These are phyloP conservation scores for Thera britannica DNA, from an alignment of 2,888 invertebrate genomes.

Conservation along the genomic window DNA sequence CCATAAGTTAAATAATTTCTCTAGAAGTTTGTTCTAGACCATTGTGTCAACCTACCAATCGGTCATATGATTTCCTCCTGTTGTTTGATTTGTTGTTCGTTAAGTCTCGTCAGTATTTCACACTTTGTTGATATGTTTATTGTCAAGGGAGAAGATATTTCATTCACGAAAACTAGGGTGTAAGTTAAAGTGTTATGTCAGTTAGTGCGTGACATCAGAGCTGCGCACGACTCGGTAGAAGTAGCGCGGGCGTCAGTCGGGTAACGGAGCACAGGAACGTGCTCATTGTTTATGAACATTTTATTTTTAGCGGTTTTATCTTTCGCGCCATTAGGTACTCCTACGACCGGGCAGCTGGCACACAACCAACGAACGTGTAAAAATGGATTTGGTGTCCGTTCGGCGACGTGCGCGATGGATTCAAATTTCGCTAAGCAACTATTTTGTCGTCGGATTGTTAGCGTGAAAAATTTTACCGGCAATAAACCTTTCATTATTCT, in stretches of 20 bases:
- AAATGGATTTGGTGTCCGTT: conserved; percentile 69
- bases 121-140: not conserved
- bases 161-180: conserved; percentile 12
- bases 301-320: conserved; percentile 81
- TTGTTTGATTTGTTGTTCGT: not conserved
- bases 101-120: not conserved
- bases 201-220: conserved; percentile 33
- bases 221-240: conserved; percentile 45
- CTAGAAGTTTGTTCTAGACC: not conserved
- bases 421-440: conserved; percentile 51
- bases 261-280: conserved; percentile 56
- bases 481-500: too few species aligned
- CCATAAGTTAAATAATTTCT: not conserved
- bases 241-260: conserved; percentile 58
- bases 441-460: conserved; percentile 37
- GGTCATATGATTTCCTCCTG: too few species aligned
- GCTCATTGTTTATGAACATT: conserved; percentile 78
- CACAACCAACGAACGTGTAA: conserved; percentile 77
- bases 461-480: not conserved
- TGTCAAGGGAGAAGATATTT: not conserved
- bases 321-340: conserved; percentile 77
- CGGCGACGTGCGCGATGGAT: conserved; percentile 56
- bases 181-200: conserved; percentile 15
- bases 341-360: conserved; percentile 73
- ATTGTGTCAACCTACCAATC: not conserved